phyloP scores from a whole-genome alignment of 2,888 invertebrate species.

The Eucriotettix oculatus region DNA sequence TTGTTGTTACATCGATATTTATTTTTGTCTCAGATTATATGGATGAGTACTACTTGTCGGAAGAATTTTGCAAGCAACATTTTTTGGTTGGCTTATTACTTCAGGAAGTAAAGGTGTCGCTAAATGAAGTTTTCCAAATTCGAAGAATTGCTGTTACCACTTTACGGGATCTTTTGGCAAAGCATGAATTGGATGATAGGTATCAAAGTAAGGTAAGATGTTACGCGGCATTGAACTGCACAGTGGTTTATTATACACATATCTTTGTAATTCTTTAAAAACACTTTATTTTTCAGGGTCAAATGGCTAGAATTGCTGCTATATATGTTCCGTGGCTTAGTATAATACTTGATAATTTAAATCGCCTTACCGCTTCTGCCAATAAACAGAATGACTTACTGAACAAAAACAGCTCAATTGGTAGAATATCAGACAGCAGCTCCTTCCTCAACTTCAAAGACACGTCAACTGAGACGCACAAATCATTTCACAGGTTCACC shows the following conservation, averaged over 20 bases:
- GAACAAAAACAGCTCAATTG: conserved; percentile 11
- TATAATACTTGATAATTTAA: conserved; percentile 73
- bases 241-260: no score
- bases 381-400: background rate
- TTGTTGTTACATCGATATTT: background rate
- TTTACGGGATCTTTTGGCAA: conserved; percentile 73
- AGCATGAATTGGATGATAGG: conserved; percentile 86
- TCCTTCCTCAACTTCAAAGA: conserved; percentile 38
- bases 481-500: conserved; percentile 38
- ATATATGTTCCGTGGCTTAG: conserved; percentile 85
- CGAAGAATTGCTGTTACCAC: conserved; percentile 64
- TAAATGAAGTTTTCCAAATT: conserved; percentile 71
- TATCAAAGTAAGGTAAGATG: conserved; percentile 54
- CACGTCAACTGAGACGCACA: conserved; percentile 33
- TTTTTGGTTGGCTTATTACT: conserved; percentile 77
- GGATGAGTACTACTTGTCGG: conserved; percentile 40
- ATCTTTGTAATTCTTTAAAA: no score
- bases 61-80: conserved; percentile 80
- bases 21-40: conserved; percentile 11
- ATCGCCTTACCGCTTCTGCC: conserved; percentile 39
- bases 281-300: conserved; percentile 31
- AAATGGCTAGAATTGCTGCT: conserved; percentile 67
- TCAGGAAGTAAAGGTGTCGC: conserved; percentile 72
- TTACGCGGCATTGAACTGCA: no score
- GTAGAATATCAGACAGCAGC: conserved; percentile 38